Base-by-base conservation (phyloP, 2,888 invertebrate species). In the Himalopsyche kuldschensis region DNA sequence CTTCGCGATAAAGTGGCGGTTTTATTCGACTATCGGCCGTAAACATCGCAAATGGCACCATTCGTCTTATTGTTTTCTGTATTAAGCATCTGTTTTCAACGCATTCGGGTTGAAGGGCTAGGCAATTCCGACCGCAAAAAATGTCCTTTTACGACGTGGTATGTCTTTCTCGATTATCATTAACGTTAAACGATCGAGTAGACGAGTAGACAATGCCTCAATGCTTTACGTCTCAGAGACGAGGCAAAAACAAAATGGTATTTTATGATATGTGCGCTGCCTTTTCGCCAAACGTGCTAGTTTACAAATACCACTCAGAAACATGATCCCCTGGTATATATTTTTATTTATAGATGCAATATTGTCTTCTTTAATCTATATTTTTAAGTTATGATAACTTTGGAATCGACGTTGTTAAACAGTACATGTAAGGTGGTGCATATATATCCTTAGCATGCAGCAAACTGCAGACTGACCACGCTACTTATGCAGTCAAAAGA, bases 11-110 rank as follows among this genome's bases (percentile, higher is more conserved):
- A 69, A 69, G 30, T 30, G 69, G 30, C 30, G 69, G 15, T 15
- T 30, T 69, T 69, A 30, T 69, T 69, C 69, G 69, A 30, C 69
- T 69, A 69, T 69, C 69, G 69, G 47, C 79, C 32, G 46, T 83
- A 85, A 85, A 85, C 85, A 82, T 82, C 78, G 48, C 55, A 63
- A 85, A 85, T 82, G 82, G 83, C 47, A 41, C 85, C 80, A 85
- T 85, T 77, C 78, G 82, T 85, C 85, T 85, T 85, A 75, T 83
- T 82, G 85, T 80, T 78, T 82, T 48, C 80, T 75, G 82, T 76
- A 78, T 81, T 80, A 79, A 79, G 81, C 85, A 79, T 82, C 80
- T 82, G 85, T 77, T 83, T 75, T 55, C 76, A 81, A 75, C 79
- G 83, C 81, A 30, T 75, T 79, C 32, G 76, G 75, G 80, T 78